Percentiles rank a stretch among this genome's conserved stretches.
Conservation (phyloP, 1,140 invertebrate species). For the Acromyrmex echinatior region DNA sequence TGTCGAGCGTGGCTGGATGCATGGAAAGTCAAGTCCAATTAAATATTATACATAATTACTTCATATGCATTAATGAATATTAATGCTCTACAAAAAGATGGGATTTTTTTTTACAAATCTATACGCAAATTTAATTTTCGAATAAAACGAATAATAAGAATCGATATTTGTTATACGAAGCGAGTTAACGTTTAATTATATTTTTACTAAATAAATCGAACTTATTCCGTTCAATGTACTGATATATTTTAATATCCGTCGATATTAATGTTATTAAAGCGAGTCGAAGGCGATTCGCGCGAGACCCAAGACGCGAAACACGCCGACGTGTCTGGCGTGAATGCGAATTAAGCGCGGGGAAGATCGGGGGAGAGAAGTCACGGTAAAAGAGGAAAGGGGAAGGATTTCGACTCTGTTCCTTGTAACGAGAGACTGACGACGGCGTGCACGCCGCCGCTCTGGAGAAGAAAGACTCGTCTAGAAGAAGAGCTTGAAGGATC, state of each 20-base stretch:
- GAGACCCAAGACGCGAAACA: slow-evolving; percentile 49
- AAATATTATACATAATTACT: neutral
- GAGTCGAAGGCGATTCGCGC: slow-evolving; percentile 56
- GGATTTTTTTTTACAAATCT: neutral
- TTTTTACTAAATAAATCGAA: neutral
- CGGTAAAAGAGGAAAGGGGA: slow-evolving; percentile 8
- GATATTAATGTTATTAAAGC: slow-evolving; percentile 46
- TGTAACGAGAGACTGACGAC: slow-evolving; percentile 49
- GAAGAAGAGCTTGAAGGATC: neutral
- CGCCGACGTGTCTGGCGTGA: slow-evolving; percentile 55
- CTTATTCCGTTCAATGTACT: neutral
- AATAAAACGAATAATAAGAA: neutral
- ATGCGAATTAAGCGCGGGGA: slow-evolving; percentile 52
- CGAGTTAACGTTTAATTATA: neutral
- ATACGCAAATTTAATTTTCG: neutral
- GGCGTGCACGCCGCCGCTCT: neutral
- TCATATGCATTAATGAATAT: slow-evolving; percentile 18
- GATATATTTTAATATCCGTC: neutral
- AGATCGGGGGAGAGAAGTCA: neutral
- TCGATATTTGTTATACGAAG: neutral
- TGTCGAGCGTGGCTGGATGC: neutral
- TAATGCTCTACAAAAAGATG: neutral
- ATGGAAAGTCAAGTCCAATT: neutral
- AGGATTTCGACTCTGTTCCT: slow-evolving; percentile 38
- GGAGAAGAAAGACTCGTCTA: neutral